A percentile compares a stretch with the other conserved stretches of the same genome.
Conservation (phyloP, 2,888 invertebrate species). For the Tachina fera region DNA sequence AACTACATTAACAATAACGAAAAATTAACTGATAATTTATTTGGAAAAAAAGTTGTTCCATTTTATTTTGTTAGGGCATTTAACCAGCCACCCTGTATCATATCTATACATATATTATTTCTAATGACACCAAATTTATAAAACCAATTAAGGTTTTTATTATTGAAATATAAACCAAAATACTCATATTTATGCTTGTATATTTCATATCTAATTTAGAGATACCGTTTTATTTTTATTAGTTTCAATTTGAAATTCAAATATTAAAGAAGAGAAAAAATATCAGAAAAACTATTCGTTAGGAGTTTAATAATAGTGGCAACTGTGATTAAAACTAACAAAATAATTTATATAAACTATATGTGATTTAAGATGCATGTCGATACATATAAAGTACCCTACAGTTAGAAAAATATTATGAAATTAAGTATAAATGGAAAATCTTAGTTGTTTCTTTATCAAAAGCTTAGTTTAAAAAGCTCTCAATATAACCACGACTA, state of each 20-base stretch:
- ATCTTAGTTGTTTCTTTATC: too few species aligned
- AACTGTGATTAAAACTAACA: slow-evolving; percentile 38
- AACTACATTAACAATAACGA: too few species aligned
- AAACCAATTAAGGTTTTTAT: slow-evolving; percentile 10
- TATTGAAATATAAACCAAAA: not conserved
- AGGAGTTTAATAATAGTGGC: slow-evolving; percentile 23
- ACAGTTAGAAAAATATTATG: not conserved
- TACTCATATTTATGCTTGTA: not conserved
- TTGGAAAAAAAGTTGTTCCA: too few species aligned
- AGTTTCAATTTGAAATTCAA: slow-evolving; percentile 28
- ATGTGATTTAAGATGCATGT: not conserved
- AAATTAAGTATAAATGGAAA: not conserved
- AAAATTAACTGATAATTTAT: too few species aligned
- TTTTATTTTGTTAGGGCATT: too few species aligned
- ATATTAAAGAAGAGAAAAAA: slow-evolving; percentile 9
- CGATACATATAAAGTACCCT: not conserved
- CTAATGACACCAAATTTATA: not conserved
- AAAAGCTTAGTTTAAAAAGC: too few species aligned
- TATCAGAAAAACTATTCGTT: not conserved
- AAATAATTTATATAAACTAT: slow-evolving; percentile 32
- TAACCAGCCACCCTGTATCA: too few species aligned
- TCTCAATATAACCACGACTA: too few species aligned
- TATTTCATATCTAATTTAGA: slow-evolving; percentile 32
- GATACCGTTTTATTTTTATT: slow-evolving; percentile 44
- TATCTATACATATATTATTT: too few species aligned